A percentile compares a stretch with the other conserved stretches of the same genome.
Conservation (phyloP, 2,888 invertebrate species). For the Geophilus truncorum region DNA sequence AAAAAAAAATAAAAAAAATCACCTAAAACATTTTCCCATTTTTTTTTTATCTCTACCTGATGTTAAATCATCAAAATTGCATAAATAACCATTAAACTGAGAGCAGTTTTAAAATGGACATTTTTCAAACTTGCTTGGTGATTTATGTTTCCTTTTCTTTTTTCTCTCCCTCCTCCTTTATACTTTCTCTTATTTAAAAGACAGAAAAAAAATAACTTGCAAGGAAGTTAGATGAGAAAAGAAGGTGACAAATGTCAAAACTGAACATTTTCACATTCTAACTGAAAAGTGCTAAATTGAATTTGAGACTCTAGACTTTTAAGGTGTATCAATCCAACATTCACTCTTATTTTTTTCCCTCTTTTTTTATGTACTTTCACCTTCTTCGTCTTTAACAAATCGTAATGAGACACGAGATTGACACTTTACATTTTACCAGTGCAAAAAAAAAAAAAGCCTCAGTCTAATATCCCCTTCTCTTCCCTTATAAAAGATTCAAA, state of each 20-base stretch:
- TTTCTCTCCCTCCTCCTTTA: too few relatives aligned
- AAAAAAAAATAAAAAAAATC: too few relatives aligned
- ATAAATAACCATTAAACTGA: conserved; percentile 4
- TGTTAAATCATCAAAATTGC: conserved; percentile 4
- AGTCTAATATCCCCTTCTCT: background rate
- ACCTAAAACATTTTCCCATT: too few relatives aligned
- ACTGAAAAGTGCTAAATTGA: conserved; percentile 7
- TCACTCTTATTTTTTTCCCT: background rate
- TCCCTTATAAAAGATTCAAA: background rate
- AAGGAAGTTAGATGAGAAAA: background rate
- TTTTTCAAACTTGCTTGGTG: conserved; percentile 4
- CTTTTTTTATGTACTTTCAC: background rate
- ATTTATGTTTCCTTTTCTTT: background rate
- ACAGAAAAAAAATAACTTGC: background rate
- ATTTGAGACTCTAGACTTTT: background rate
- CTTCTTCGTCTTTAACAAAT: conserved; percentile 11
- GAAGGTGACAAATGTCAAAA: conserved; percentile 16
- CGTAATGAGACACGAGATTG: conserved; percentile 15
- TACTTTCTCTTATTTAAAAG: background rate
- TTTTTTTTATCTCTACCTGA: background rate
- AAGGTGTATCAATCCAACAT: background rate
- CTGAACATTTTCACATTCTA: conserved; percentile 5
- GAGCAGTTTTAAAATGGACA: background rate
- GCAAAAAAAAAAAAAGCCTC: background rate
- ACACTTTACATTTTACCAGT: background rate